Evolutionary conservation across 2,113 vertebrate species (phyloP).

Genomic region (Anguilla rostrata): DNA sequence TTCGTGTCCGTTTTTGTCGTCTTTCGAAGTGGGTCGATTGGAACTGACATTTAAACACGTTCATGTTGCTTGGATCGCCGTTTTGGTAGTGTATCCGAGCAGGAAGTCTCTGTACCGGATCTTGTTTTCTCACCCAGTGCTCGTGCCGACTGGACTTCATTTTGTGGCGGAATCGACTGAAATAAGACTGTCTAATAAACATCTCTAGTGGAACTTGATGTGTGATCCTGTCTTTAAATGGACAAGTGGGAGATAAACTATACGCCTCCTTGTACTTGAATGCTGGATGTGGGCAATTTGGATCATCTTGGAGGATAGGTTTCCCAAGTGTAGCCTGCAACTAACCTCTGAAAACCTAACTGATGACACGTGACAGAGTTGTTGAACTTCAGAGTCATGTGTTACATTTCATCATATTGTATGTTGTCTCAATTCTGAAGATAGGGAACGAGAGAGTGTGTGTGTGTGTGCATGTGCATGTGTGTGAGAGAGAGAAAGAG

Average conservation of each 20-base stretch:
- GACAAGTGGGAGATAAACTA: background rate
- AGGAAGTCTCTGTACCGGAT: background rate
- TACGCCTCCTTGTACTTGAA: background rate
- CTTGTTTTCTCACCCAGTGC: background rate
- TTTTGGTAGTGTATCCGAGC: background rate
- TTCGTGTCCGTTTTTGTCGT: background rate
- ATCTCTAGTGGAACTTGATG: background rate
- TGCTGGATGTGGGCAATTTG: background rate
- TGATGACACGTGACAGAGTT: background rate
- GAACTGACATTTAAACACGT: background rate
- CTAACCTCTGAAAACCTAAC: conserved; percentile 14
- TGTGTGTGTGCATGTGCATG: background rate
- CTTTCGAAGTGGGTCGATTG: background rate
- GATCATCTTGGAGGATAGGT: background rate
- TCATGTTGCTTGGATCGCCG: background rate
- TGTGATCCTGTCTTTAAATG: background rate
- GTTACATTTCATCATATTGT: background rate
- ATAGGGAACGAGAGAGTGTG: background rate
- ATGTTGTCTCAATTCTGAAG: background rate
- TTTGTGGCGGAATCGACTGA: background rate
- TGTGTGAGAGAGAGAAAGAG: background rate
- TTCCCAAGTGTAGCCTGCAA: background rate
- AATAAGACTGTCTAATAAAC: background rate
- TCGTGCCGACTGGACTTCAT: background rate
- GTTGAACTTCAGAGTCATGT: background rate